A percentile compares a stretch with the other conserved stretches of the same genome.
Conservation (phyloP, 2,113 vertebrate genomes). For the Menura novaehollandiae region DNA sequence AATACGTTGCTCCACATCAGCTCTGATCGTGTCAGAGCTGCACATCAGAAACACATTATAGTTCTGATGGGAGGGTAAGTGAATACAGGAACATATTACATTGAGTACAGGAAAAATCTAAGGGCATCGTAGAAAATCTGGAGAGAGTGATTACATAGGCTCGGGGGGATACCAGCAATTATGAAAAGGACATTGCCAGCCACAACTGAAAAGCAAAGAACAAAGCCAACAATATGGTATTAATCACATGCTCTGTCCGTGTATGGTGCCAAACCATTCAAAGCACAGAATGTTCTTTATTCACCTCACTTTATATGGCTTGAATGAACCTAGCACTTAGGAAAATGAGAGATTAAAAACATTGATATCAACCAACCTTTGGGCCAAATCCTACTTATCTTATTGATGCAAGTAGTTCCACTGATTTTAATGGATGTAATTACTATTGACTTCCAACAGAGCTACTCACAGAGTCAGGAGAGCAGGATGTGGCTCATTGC, state of each 20-base stretch:
- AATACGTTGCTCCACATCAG: background rate
- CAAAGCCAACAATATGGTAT: constrained; percentile 65
- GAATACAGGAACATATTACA: constrained; percentile 9
- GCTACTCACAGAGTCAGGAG: background rate
- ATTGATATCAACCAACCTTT: constrained; percentile 41
- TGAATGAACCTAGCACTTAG: constrained; percentile 28
- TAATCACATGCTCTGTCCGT: constrained; percentile 54
- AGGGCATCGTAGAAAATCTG: background rate
- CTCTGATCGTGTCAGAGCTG: background rate
- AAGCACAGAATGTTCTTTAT: constrained; percentile 58
- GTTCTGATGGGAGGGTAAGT: background rate
- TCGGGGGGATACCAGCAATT: constrained; percentile 26
- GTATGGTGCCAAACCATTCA: constrained; percentile 46
- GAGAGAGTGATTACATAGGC: constrained; percentile 42
- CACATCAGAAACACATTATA: background rate
- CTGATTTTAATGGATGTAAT: constrained; percentile 35
- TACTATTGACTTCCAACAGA: background rate
- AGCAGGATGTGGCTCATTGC: constrained; percentile 44
- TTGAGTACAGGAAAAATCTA: background rate
- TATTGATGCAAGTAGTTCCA: constrained; percentile 57
- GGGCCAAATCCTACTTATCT: constrained; percentile 57
- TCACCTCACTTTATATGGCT: constrained; percentile 33
- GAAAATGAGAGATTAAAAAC: constrained; percentile 56
- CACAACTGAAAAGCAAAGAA: constrained; percentile 54
- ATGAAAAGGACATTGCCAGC: constrained; percentile 37